Percentiles rank a stretch among this genome's conserved stretches.
Conservation (phyloP, 2,888 invertebrate genomes). For the Diaprepes abbreviatus region DNA sequence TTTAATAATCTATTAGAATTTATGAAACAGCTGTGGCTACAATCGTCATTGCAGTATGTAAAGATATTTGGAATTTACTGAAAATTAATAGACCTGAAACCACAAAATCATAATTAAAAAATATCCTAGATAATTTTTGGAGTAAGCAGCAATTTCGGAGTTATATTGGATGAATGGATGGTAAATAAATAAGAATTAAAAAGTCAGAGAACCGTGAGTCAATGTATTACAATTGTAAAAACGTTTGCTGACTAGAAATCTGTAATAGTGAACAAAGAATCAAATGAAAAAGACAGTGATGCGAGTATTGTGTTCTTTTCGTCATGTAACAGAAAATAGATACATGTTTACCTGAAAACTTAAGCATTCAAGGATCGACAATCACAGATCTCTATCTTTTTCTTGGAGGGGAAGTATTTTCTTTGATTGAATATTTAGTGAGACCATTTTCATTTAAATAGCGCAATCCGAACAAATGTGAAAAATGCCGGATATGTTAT, state of each 20-base stretch:
- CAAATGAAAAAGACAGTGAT: slow-evolving; percentile 40
- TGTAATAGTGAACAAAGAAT: slow-evolving; percentile 29
- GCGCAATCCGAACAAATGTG: slow-evolving; percentile 28
- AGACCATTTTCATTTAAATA: slow-evolving; percentile 48
- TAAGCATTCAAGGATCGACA: too few relatives aligned
- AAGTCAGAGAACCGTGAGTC: slow-evolving; percentile 50
- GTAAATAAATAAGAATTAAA: slow-evolving; percentile 52
- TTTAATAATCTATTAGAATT: too few relatives aligned
- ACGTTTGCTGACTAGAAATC: slow-evolving; percentile 43
- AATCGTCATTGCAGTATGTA: too few relatives aligned
- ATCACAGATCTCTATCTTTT: too few relatives aligned
- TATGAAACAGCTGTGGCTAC: too few relatives aligned
- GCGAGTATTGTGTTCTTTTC: slow-evolving; percentile 38
- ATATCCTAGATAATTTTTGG: slow-evolving; percentile 36
- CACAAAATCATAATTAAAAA: slow-evolving; percentile 42
- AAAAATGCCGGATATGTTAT: slow-evolving; percentile 8
- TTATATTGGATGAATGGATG: slow-evolving; percentile 48
- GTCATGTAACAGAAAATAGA: slow-evolving; percentile 50
- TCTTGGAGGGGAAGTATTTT: too few relatives aligned
- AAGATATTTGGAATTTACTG: background rate
- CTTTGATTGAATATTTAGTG: slow-evolving; percentile 39
- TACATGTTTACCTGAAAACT: slow-evolving; percentile 52
- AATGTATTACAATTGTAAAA: slow-evolving; percentile 45
- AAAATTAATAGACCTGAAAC: slow-evolving; percentile 25
- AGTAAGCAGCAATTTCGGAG: slow-evolving; percentile 50